Base-by-base conservation (phyloP, 2,888 invertebrate genomes). In the Caenorhabditis afra region DNA sequence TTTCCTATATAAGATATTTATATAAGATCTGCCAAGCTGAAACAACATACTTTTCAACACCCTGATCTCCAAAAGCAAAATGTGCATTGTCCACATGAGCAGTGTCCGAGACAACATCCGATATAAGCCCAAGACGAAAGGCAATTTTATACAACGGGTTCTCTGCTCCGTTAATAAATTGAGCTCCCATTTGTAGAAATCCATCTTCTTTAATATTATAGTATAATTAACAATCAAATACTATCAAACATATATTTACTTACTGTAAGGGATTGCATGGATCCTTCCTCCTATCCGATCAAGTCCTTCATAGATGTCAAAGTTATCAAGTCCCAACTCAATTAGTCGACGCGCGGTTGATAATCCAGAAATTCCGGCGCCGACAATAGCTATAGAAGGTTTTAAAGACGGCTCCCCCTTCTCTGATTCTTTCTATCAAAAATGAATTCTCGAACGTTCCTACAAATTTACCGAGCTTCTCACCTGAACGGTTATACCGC, bases 181-280 rank as follows among this genome's bases (percentile, higher is more conserved):
- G 86, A 14, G 88, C 88, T 20, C 88, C 88, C 79, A 86, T 85
- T 78, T 88, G 88, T n/a, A 88, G 78, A 58, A 79, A 89, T 22
- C 87, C 87, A 61, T 84, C 84, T 22, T 85, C 84, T 85, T 53
- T 16, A 67, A 50, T 0, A 16, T 29, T 16, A 20, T 53, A 45
- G 8, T 18, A 37, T 8, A 14, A 2, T 20, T 1, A 1, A 8
- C 5, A 22, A 18, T 20, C n/a, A 49, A 5, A 8, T 55, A 55
- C 16, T 29, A 29, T 39, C n/a, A n/a, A n/a, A n/a, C n/a, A n/a
- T n/a, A n/a, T n/a, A n/a, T n/a, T n/a, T n/a, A 73, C 73, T 65
- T 35, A 85, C 85, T 71, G 59, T 82, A 86, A 0, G 86, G 81
- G 12, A 86, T 82, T 0, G 86, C 80, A 59, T 86, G 85, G 52